Evolutionary conservation across 1,140 invertebrate genomes (phyloP).

Genomic region (Penaeus indicus): DNA sequence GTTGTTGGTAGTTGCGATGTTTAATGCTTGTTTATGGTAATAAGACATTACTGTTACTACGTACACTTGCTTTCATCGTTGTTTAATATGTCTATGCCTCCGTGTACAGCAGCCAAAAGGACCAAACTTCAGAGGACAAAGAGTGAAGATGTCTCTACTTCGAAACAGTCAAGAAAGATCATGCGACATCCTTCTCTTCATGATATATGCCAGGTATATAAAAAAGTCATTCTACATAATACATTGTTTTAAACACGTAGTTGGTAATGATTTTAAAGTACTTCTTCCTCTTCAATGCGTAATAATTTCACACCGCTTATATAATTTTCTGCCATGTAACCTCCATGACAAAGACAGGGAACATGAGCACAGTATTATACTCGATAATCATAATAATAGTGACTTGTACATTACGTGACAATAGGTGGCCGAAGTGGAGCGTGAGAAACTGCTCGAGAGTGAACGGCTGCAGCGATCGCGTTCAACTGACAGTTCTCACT

Average conservation of each 20-base stretch:
- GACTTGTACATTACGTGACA: too few species aligned
- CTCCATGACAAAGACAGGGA: too few species aligned
- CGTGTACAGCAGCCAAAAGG: conserved; percentile 26
- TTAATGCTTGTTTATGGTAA: too few species aligned
- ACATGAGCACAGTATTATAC: too few species aligned
- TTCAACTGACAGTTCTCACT: neutral
- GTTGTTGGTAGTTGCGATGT: too few species aligned
- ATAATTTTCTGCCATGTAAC: too few species aligned
- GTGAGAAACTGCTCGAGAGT: conserved; percentile 45
- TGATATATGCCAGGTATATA: conserved; percentile 49
- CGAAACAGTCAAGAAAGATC: conserved; percentile 7
- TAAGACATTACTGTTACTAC: too few species aligned
- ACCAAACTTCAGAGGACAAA: conserved; percentile 51
- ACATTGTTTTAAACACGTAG: too few species aligned
- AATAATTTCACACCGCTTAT: too few species aligned
- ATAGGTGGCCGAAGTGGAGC: conserved; percentile 56
- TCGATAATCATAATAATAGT: too few species aligned
- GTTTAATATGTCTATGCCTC: neutral
- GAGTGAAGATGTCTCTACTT: conserved; percentile 42
- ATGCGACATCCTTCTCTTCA: conserved; percentile 49
- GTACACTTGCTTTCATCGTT: neutral
- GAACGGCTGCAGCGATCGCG: conserved; percentile 31
- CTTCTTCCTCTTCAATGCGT: too few species aligned
- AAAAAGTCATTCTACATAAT: neutral
- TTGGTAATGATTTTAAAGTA: too few species aligned